phyloP scores from a whole-genome alignment of 1,140 invertebrate species.

The Drosophila tsacasi region DNA sequence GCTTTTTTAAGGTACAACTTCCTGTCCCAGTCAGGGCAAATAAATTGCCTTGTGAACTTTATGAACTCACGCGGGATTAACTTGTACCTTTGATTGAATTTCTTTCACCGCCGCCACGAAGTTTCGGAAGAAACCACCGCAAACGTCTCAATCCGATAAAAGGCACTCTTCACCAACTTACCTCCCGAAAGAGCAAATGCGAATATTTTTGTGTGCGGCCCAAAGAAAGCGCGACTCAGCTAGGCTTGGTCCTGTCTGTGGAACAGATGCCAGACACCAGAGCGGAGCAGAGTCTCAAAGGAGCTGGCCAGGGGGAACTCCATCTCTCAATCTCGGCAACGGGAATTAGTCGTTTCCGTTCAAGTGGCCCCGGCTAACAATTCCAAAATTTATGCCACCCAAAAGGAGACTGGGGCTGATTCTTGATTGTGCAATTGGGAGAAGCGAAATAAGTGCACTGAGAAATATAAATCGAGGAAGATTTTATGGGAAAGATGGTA shows the following conservation, averaged over 20 bases:
- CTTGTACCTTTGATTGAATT: slow-evolving; percentile 84
- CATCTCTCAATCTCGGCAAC: slow-evolving; percentile 69
- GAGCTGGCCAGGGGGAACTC: slow-evolving; percentile 17
- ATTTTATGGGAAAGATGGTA: neutral
- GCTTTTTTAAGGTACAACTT: slow-evolving; percentile 23
- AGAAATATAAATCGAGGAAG: neutral
- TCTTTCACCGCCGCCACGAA: slow-evolving; percentile 55
- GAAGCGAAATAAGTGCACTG: slow-evolving; percentile 19
- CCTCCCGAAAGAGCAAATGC: slow-evolving; percentile 13
- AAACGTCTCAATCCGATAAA: slow-evolving; percentile 72
- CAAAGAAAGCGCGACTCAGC: slow-evolving; percentile 31
- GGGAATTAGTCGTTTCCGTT: slow-evolving; percentile 81
- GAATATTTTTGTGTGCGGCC: slow-evolving; percentile 28
- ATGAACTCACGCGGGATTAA: slow-evolving; percentile 84
- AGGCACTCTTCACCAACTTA: slow-evolving; percentile 41
- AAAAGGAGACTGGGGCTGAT: slow-evolving; percentile 56
- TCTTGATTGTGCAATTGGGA: slow-evolving; percentile 84
- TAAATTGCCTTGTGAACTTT: slow-evolving; percentile 82
- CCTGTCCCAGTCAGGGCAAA: slow-evolving; percentile 34
- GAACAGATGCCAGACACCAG: slow-evolving; percentile 72
- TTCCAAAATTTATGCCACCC: slow-evolving; percentile 81
- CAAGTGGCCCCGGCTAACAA: slow-evolving; percentile 71
- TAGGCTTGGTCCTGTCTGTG: slow-evolving; percentile 29
- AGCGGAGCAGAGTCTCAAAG: slow-evolving; percentile 16
- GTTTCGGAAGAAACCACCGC: slow-evolving; percentile 42